Conservation (phyloP, 2,113 vertebrate species). For the Circaetus gallicus region DNA sequence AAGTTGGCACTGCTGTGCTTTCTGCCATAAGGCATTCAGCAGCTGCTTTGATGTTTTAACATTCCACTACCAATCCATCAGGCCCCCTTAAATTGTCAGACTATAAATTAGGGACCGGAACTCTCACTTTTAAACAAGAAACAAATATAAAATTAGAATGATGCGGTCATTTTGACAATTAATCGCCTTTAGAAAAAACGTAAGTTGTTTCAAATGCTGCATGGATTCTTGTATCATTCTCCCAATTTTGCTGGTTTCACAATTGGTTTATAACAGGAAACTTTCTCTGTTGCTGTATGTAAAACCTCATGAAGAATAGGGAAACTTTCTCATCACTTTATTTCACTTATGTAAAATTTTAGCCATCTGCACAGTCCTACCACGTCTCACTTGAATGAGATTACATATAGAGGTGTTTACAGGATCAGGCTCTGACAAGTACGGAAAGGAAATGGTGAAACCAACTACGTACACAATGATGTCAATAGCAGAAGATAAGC, state of each 20-base stretch:
- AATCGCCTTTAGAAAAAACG: neutral
- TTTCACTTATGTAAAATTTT: neutral
- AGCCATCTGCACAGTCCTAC: neutral
- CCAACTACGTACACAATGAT: neutral
- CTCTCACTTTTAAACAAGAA: neutral
- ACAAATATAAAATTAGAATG: neutral
- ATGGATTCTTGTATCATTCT: neutral
- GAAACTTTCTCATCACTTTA: neutral
- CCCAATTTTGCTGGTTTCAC: neutral
- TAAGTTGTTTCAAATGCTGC: neutral
- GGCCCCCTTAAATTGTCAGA: neutral
- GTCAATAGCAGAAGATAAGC: neutral
- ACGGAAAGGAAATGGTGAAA: neutral
- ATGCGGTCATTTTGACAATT: neutral
- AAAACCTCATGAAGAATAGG: neutral
- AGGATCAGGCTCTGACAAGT: neutral
- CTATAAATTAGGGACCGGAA: neutral
- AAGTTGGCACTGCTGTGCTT: neutral
- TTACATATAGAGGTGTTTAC: neutral
- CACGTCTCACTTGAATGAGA: neutral
- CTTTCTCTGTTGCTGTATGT: neutral
- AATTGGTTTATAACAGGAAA: neutral
- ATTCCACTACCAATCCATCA: neutral
- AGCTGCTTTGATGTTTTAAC: neutral
- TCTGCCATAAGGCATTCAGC: neutral